These are phyloP conservation scores for Acrossocheilus wenchowensis DNA, from an alignment of 2,797 vertebrate genomes.

Conservation along the genomic window DNA sequence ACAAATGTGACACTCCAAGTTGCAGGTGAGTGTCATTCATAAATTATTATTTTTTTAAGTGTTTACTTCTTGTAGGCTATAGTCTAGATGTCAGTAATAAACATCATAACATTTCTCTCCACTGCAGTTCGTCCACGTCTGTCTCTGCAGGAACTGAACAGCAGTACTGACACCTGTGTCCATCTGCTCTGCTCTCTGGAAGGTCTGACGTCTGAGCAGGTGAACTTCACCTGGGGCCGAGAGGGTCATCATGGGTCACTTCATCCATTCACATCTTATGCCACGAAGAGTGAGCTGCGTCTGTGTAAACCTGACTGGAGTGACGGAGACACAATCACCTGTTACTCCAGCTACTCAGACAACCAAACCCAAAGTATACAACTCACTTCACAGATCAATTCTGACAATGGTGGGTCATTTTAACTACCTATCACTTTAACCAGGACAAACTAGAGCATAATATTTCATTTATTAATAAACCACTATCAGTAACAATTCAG, in stretches of 20 bases:
- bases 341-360: background rate
- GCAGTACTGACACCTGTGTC: slow-evolving; percentile 38
- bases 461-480: background rate
- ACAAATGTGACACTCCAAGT: slow-evolving; percentile 15
- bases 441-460: background rate
- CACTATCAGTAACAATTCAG: background rate
- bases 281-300: slow-evolving; percentile 6
- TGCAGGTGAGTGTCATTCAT: slow-evolving; percentile 41
- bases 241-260: background rate
- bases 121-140: background rate
- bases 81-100: background rate
- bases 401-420: slow-evolving; percentile 11
- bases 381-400: background rate
- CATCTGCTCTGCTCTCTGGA: slow-evolving; percentile 55
- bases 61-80: background rate
- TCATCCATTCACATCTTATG: background rate
- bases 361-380: background rate
- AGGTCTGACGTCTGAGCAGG: background rate
- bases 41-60: background rate
- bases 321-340: slow-evolving; percentile 52
- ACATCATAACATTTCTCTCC: background rate
- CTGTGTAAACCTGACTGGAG: slow-evolving; percentile 56
- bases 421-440: background rate
- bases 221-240: slow-evolving; percentile 58
- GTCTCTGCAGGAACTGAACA: slow-evolving; percentile 42